Conservation (phyloP, 2,113 vertebrate species). For the Oostethus manadensis region DNA sequence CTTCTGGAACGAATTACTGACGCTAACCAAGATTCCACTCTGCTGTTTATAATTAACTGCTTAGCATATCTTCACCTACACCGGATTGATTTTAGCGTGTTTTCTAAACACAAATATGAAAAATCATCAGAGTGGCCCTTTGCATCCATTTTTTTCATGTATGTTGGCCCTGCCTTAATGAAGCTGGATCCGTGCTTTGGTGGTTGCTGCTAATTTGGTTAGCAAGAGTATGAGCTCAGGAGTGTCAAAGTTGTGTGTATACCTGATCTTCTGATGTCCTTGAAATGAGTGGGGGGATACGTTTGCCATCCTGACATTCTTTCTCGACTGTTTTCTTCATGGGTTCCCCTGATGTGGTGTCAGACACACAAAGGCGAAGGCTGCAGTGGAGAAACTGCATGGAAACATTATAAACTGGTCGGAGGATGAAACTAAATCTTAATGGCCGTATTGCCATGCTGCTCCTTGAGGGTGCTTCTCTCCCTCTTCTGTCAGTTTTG, state of each 20-base stretch:
- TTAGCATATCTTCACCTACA: no score
- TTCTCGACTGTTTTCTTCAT: not conserved
- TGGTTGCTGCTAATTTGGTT: no score
- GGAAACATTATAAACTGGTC: conserved; percentile 66
- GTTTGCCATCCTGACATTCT: conserved; percentile 31
- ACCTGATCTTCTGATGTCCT: conserved; percentile 52
- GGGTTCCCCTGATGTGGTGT: not conserved
- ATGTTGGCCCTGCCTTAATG: no score
- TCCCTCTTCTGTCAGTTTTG: not conserved
- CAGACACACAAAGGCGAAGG: conserved; percentile 57
- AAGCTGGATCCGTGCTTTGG: no score
- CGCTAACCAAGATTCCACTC: no score
- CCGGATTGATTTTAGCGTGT: no score
- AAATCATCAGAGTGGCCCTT: no score
- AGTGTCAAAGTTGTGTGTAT: conserved; percentile 7
- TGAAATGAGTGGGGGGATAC: conserved; percentile 55
- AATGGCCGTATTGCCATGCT: conserved; percentile 9
- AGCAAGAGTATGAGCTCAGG: no score
- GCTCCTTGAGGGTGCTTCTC: not conserved
- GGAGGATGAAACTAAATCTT: conserved; percentile 71
- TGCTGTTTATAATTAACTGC: no score
- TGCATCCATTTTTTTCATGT: no score
- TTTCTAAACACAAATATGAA: no score
- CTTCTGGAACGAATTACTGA: no score
- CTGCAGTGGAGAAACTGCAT: conserved; percentile 79